Conservation (phyloP, 2,888 invertebrate genomes). For the Euplagia quadripunctaria region DNA sequence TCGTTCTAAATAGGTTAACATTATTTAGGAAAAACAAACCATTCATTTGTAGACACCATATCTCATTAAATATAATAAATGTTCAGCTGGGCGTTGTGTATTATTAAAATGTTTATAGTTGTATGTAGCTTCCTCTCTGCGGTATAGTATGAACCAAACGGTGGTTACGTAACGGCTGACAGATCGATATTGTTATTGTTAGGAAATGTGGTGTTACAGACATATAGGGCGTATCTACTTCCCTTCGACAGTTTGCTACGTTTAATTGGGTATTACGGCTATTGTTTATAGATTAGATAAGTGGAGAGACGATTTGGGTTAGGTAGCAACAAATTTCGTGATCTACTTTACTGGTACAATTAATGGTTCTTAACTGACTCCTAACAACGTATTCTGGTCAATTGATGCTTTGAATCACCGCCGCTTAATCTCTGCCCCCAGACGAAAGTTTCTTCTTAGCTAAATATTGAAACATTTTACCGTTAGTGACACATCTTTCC, state of each 20-base stretch:
- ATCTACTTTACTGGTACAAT: constrained; percentile 2
- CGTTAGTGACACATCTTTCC: constrained; percentile 11
- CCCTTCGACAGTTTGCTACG: constrained; percentile 33
- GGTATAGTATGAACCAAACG: constrained; percentile 53
- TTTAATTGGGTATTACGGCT: constrained; percentile 28
- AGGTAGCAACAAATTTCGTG: constrained; percentile 14
- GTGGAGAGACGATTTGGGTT: constrained; percentile 7
- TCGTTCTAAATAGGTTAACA: constrained; percentile 34
- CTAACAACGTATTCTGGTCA: constrained; percentile 1
- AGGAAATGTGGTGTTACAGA: constrained; percentile 45
- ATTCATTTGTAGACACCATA: constrained; percentile 33
- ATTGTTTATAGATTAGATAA: constrained; percentile 35
- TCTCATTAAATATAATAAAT: constrained; percentile 41
- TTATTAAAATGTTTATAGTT: constrained; percentile 60
- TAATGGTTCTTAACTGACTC: constrained; percentile 1
- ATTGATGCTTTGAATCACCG: not conserved
- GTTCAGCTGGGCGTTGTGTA: constrained; percentile 36
- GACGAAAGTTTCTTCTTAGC: not conserved
- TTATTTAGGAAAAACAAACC: constrained; percentile 38
- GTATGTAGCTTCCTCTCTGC: constrained; percentile 56
- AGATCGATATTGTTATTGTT: constrained; percentile 60
- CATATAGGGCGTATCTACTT: constrained; percentile 40
- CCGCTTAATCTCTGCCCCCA: not conserved
- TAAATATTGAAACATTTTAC: constrained; percentile 2
- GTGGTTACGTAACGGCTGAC: constrained; percentile 55